A percentile compares a stretch with the other conserved stretches of the same genome.
Conservation (phyloP, 2,888 invertebrate species). For the Branchipolynoe longqiensis region DNA sequence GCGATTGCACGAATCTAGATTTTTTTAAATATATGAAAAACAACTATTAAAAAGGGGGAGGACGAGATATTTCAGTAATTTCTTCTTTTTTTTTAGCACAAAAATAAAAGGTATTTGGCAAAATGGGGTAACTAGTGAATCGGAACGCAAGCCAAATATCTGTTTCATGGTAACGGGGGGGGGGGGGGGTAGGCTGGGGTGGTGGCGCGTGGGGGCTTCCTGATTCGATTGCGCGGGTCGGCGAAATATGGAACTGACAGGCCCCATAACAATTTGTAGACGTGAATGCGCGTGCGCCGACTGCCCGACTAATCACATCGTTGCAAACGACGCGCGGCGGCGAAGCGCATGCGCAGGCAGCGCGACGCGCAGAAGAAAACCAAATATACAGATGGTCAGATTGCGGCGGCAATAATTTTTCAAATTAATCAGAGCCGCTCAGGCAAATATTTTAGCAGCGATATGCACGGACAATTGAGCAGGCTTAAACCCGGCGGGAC, state of each 20-base stretch:
- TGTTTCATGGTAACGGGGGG: constrained; percentile 35
- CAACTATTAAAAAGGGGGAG: no score
- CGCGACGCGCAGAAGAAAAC: constrained; percentile 38
- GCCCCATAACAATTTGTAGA: constrained; percentile 40
- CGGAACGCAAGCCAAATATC: constrained; percentile 28
- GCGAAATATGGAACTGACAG: constrained; percentile 49
- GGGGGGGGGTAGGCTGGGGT: constrained; percentile 5
- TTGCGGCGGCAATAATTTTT: constrained; percentile 59
- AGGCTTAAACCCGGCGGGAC: not conserved
- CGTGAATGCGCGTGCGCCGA: constrained; percentile 10
- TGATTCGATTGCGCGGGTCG: constrained; percentile 52
- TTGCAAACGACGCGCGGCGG: not conserved
- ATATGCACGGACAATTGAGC: constrained; percentile 50
- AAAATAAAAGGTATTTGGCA: no score
- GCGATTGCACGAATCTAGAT: no score
- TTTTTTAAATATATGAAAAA: no score
- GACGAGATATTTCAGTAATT: no score
- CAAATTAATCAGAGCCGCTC: constrained; percentile 55
- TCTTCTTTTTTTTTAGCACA: no score
- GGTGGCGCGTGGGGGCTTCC: not conserved
- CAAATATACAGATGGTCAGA: constrained; percentile 61
- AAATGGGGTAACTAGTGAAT: no score
- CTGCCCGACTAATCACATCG: constrained; percentile 40
- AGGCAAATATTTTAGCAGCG: constrained; percentile 56
- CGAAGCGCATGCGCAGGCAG: not conserved